Base-by-base conservation (phyloP, 2,888 invertebrate genomes). In the Axea sp. region DNA sequence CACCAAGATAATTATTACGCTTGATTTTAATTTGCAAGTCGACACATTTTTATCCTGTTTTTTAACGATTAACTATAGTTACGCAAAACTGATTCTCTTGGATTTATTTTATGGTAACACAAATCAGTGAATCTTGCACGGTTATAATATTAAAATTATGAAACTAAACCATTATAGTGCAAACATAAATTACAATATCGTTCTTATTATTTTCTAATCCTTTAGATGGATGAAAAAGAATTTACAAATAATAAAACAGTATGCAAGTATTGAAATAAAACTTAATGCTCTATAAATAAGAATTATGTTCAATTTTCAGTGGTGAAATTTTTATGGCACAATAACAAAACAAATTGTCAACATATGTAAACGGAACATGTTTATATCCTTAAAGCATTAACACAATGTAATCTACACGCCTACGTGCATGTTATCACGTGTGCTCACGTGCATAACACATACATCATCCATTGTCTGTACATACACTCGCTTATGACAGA, bases 381-480 rank as follows among this genome's bases (percentile, higher is more conserved):
- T 51, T 51, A 41, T 64, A 35, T 51, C 24, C 17, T 51, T 28
- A 14, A 33, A 49, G 31, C 30, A 35, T 30, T 30, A 41, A 49
- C 35, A 45, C 45, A 65, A 37, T 47, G 57, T 49, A 41, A 39
- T 30, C 49, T 39, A 14, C 37, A 59, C 12, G 59, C 47, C 26
- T 57, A 49, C 41, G 33, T 51, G 49, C 26, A 30, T 51, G 51
- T 65, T 47, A 68, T 35, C 47, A 31, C 28, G 41, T 41, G 57
- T 68, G 67, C 59, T 59, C 49, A 28, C 41, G 59, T 33, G 67
- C 67, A 68, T 68, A 35, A 59, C 67, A 59, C 41, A 59, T 68
- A 43, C 33, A 68, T 68, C 67, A 68, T 51, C 49, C 49, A 68
- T 68, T 68, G 67, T 68, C 57, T 51, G 67, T 41, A 41, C 35